Percentiles rank a stretch among this genome's conserved stretches.
Conservation (phyloP, 2,113 vertebrate genomes). For the Oncorhynchus mykiss region DNA sequence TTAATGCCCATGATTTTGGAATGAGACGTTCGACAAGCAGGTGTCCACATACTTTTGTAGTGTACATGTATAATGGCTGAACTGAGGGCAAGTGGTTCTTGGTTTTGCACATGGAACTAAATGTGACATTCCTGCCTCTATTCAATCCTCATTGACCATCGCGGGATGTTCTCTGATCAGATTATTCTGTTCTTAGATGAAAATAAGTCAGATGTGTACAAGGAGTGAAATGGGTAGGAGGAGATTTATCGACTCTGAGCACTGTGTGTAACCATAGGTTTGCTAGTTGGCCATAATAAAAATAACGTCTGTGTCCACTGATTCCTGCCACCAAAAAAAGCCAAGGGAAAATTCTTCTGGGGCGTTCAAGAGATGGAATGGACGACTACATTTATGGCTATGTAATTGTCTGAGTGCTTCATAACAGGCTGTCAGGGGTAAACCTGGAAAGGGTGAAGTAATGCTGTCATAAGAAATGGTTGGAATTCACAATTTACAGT, state of each 20-base stretch:
- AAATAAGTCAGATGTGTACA: slow-evolving; percentile 26
- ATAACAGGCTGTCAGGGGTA: slow-evolving; percentile 1
- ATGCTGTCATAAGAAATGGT: no score
- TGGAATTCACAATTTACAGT: background rate
- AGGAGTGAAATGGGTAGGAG: slow-evolving; percentile 25
- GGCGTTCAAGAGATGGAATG: slow-evolving; percentile 16
- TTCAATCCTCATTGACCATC: slow-evolving; percentile 10
- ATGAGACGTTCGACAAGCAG: no score
- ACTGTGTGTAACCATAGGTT: slow-evolving; percentile 13
- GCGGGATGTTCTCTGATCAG: slow-evolving; percentile 17
- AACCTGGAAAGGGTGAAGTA: background rate
- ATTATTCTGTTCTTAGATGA: slow-evolving; percentile 32
- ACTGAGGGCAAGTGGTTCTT: background rate
- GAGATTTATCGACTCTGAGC: slow-evolving; percentile 30
- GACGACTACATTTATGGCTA: slow-evolving; percentile 28
- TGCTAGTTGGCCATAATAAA: slow-evolving; percentile 18
- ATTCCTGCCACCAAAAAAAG: background rate
- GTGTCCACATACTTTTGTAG: no score
- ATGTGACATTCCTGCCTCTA: slow-evolving; percentile 25
- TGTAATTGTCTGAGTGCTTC: slow-evolving; percentile 24
- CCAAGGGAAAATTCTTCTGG: background rate
- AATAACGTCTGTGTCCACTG: slow-evolving; percentile 2
- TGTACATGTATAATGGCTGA: background rate
- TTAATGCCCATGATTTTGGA: no score
- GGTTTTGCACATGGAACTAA: background rate